Base-by-base conservation (phyloP, 1,140 invertebrate species). In the Orius insidiosus region DNA sequence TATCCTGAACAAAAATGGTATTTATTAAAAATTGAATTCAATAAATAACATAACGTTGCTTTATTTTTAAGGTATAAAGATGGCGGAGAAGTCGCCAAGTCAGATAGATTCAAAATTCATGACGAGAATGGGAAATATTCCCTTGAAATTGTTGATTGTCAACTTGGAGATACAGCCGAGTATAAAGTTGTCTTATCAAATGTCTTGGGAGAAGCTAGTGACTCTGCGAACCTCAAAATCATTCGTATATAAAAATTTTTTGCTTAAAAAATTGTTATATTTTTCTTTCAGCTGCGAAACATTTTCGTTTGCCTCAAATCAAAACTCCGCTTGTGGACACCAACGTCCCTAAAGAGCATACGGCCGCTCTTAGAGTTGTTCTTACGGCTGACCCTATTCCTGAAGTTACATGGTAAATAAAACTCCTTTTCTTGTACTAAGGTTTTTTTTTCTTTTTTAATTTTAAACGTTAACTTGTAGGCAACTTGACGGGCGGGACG, bases 331-430 rank as follows among this genome's bases (percentile, higher is more conserved):
- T 90, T 5, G 64, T 71, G 50, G 76, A 78, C 46, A 68, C 72
- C 54, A 76, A 73, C 43, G 75, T 76, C 32, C 72, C 72, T 52
- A 78, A 83, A 55, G 74, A 78, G 41, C 71, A 76, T 44, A 67
- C 74, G 1, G 77, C 78, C 2, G 72, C 71, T n/a, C 74, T 93
- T 49, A 72, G 71, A 24, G 76, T 80, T 11, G 70, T 81, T 15
- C 74, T 92, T 45, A 76, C 78, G 35, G 88, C 80, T 13, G 83
- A 90, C 65, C 89, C 85, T 0, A 60, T 75, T 44, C 74, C 75
- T 10, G 68, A 72, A 16, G 55, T 70, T 4, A 65, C 57, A 53
- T 78, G 75, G 75, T 56, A 48, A 48, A 43, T 15, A 42, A 16
- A n/a, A n/a, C n/a, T n/a, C n/a, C n/a, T n/a, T n/a, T n/a, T n/a